Conservation (phyloP, 2,888 invertebrate species). For the Sphinx pinastri region DNA sequence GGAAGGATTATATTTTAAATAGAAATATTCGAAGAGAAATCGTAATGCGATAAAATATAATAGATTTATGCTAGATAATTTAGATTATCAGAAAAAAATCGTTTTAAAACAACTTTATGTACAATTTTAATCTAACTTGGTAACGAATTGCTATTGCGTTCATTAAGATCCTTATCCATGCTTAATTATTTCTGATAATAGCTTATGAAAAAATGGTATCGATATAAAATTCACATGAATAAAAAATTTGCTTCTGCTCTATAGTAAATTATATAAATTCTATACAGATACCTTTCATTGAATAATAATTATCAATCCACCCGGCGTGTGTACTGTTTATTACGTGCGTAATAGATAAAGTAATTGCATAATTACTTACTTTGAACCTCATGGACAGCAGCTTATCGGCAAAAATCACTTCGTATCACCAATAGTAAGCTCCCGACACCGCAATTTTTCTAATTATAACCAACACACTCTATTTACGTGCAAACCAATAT, state of each 20-base stretch:
- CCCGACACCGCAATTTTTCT: neutral
- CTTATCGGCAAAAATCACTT: conserved; percentile 39
- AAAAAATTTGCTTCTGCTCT: neutral
- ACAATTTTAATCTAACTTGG: no score
- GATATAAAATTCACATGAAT: neutral
- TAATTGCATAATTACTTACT: conserved; percentile 55
- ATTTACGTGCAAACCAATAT: conserved; percentile 2
- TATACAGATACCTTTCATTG: conserved; percentile 8
- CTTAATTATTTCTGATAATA: neutral
- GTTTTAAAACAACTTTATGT: no score
- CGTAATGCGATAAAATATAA: no score
- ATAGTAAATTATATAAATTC: neutral
- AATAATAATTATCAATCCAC: conserved; percentile 9
- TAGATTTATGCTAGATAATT: no score
- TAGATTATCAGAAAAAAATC: no score
- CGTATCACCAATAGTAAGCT: conserved; percentile 14
- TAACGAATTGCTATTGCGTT: neutral
- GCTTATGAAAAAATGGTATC: neutral
- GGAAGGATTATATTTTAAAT: no score
- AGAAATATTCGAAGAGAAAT: no score
- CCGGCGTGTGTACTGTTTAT: neutral
- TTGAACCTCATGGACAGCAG: conserved; percentile 44
- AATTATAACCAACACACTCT: conserved; percentile 4
- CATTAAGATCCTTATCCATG: conserved; percentile 4
- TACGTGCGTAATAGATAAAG: conserved; percentile 36